A percentile compares a stretch with the other conserved stretches of the same genome.
Evolutionary conservation across 2,113 vertebrate species (phyloP).

Genomic region (Saguinus imperator): DNA sequence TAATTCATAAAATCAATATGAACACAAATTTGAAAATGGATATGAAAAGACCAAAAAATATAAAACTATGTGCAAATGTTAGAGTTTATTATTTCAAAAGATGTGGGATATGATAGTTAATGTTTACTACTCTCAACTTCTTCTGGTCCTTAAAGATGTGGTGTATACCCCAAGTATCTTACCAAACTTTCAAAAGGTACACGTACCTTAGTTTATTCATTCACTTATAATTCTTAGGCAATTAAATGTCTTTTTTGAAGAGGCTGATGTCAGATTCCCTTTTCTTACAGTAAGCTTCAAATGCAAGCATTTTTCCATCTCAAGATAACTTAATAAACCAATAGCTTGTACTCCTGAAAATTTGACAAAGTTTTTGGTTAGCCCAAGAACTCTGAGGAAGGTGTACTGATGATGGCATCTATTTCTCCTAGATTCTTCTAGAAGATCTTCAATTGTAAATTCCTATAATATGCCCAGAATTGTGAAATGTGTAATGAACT

Average conservation of each 20-base stretch:
- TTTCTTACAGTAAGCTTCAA: neutral
- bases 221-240: neutral
- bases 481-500: neutral
- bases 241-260: neutral
- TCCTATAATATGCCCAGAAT: neutral
- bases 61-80: neutral
- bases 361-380: neutral
- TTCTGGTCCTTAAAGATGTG: neutral
- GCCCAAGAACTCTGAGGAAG: neutral
- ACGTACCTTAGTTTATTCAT: neutral
- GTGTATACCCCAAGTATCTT: neutral
- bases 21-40: neutral
- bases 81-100: slow-evolving; percentile 1
- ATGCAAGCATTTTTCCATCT: neutral
- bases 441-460: neutral
- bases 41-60: neutral
- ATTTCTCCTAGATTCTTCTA: neutral
- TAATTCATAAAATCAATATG: neutral
- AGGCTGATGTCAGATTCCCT: neutral
- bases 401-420: neutral
- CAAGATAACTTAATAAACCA: neutral
- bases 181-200: neutral
- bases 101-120: neutral
- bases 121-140: neutral
- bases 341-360: neutral